Evolutionary conservation across 2,113 vertebrate genomes (phyloP).

Genomic region (Prinia subflava): DNA sequence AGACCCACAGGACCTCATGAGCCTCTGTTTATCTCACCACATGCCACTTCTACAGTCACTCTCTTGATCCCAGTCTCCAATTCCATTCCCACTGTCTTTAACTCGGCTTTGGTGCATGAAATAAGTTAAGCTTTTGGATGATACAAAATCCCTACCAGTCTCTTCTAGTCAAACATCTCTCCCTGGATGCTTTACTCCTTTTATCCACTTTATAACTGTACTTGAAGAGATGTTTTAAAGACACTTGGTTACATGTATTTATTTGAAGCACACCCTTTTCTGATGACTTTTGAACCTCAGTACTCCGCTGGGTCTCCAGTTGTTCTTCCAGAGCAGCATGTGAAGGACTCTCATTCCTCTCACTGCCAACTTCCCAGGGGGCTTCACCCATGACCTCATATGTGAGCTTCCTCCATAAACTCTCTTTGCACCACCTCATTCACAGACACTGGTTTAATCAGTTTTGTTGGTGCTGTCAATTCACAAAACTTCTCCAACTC

Average conservation of each 20-base stretch:
- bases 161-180: not conserved
- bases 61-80: not conserved
- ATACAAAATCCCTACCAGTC: not conserved
- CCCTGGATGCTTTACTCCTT: not conserved
- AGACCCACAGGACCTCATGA: fast-evolving
- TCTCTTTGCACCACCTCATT: not conserved
- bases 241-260: not conserved
- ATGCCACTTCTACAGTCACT: not conserved
- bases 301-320: not conserved
- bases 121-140: not conserved
- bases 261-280: not conserved
- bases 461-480: not conserved
- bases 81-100: not conserved
- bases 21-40: not conserved
- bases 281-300: not conserved
- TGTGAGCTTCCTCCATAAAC: not conserved
- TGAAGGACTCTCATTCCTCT: not conserved
- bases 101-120: not conserved
- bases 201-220: not conserved
- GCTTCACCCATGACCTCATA: not conserved
- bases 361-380: not conserved
- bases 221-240: not conserved
- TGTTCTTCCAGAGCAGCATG: not conserved
- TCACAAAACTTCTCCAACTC: not conserved
- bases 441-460: not conserved